A percentile compares a stretch with the other conserved stretches of the same genome.
These are phyloP conservation scores for Troides helena DNA, from an alignment of 2,888 invertebrate species.

Conservation along the genomic window DNA sequence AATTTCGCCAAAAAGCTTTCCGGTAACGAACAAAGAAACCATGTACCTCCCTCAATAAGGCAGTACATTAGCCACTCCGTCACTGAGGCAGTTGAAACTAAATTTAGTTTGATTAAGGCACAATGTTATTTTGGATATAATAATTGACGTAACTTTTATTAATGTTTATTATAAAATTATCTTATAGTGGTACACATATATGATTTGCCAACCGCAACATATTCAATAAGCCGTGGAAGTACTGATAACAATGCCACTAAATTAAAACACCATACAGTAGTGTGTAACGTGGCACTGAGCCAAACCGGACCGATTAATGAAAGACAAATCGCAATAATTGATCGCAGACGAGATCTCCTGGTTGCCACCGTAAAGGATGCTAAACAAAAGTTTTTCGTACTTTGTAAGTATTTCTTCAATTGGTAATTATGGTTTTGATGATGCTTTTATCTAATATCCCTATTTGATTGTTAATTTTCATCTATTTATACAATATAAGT, in stretches of 20 bases:
- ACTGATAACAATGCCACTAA: slow-evolving; percentile 86
- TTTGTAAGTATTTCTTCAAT: slow-evolving; percentile 75
- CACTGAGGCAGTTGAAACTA: background rate
- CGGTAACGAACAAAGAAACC: too few species aligned
- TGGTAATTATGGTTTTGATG: background rate
- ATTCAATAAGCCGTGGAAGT: slow-evolving; percentile 82
- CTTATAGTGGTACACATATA: slow-evolving; percentile 88
- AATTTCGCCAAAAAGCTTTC: too few species aligned
- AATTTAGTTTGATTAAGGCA: background rate
- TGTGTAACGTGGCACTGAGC: slow-evolving; percentile 91
- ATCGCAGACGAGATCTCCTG: slow-evolving; percentile 93
- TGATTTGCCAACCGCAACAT: slow-evolving; percentile 84
- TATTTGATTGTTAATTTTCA: background rate
- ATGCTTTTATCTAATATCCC: background rate
- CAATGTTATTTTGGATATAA: background rate
- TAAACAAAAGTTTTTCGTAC: slow-evolving; percentile 84
- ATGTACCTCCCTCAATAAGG: too few species aligned
- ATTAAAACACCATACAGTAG: slow-evolving; percentile 86
- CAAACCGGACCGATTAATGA: slow-evolving; percentile 89
- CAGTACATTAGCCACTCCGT: too few species aligned
- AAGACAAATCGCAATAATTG: slow-evolving; percentile 92
- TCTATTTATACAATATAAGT: background rate
- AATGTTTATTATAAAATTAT: background rate
- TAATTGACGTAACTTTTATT: slow-evolving; percentile 33
- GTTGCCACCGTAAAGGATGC: slow-evolving; percentile 86